Percentiles rank a stretch among this genome's conserved stretches.
These are phyloP conservation scores for Drosophila quinaria DNA, from an alignment of 2,888 invertebrate genomes.

Conservation along the genomic window DNA sequence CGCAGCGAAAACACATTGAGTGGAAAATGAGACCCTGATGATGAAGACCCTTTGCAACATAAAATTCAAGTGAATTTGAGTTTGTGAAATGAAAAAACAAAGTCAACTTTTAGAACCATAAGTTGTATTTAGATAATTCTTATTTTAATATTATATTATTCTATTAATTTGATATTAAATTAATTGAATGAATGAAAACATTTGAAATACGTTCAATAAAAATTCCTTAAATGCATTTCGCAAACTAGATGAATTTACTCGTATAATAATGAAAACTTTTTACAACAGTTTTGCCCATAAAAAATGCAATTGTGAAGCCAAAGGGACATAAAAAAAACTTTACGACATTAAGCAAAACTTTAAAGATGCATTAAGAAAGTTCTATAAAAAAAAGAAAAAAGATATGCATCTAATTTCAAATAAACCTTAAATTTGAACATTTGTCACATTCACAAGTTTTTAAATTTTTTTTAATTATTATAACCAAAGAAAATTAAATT, in stretches of 20 bases:
- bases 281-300: not conserved
- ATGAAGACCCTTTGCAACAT: too few relatives aligned
- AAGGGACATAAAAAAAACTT: not conserved
- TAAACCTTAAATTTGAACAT: not conserved
- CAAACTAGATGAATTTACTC: too few relatives aligned
- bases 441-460: not conserved
- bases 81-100: too few relatives aligned
- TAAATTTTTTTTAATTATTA: not conserved
- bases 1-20: constrained; percentile 45
- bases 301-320: not conserved
- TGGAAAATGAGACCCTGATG: constrained; percentile 45
- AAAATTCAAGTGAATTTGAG: too few relatives aligned
- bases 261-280: too few relatives aligned
- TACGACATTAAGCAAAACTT: not conserved
- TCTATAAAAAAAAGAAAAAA: not conserved
- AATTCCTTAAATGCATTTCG: too few relatives aligned
- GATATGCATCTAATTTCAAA: not conserved
- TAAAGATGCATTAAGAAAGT: not conserved
- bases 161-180: too few relatives aligned
- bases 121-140: not conserved
- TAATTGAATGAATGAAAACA: too few relatives aligned
- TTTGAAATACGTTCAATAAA: too few relatives aligned
- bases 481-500: not conserved
- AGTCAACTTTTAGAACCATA: not conserved
- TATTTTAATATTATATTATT: too few relatives aligned